Base-by-base conservation (phyloP, 2,888 invertebrate genomes). In the Agonopterix arenella region DNA sequence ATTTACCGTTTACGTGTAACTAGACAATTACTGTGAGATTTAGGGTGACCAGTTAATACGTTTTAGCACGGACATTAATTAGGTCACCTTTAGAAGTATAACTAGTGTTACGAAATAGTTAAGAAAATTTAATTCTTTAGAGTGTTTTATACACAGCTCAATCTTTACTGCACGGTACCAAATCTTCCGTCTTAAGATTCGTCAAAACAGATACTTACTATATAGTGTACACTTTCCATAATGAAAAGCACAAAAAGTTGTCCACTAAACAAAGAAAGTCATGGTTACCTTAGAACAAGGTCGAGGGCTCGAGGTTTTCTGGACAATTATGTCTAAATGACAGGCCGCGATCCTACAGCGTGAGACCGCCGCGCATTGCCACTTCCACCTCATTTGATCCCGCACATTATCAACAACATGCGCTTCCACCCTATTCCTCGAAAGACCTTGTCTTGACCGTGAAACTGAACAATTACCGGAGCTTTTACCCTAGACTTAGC, bases 401-500 rank as follows among this genome's bases (percentile, higher is more conserved):
- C 58, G 50, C 55, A 59, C 56, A 56, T 59, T 49, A 56, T 55
- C 60, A 60, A 59, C 66, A 64, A 49, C 53, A 48, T 38, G 53
- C 51, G 52, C 53, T 49, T 51, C 55, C 55, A 61, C 63, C 57
- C 50, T 50, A 58, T 54, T 52, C 44, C 49, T 45, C 50, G 54
- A 54, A 60, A 76, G 77, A 77, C 80, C 84, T 82, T 81, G 78
- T 75, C 68, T 74, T 84, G 84, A 82, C 84, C 84, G 80, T 81
- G 84, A 84, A 79, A 75, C 64, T 50, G 48, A 44, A 52, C 58
- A 51, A 52, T 53, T 53, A 56, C 54, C 52, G 51, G 48, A 44
- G 51, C 58, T 50, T 52, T 53, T 53, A 56, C 54, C 52, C 51
- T 46, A 56, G n/a, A 40, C 40, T n/a, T 28, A 28, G 28, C 53